A percentile compares a stretch with the other conserved stretches of the same genome.
These are phyloP conservation scores for Heptranchias perlo DNA, from an alignment of 2,113 vertebrate genomes.

Conservation along the genomic window DNA sequence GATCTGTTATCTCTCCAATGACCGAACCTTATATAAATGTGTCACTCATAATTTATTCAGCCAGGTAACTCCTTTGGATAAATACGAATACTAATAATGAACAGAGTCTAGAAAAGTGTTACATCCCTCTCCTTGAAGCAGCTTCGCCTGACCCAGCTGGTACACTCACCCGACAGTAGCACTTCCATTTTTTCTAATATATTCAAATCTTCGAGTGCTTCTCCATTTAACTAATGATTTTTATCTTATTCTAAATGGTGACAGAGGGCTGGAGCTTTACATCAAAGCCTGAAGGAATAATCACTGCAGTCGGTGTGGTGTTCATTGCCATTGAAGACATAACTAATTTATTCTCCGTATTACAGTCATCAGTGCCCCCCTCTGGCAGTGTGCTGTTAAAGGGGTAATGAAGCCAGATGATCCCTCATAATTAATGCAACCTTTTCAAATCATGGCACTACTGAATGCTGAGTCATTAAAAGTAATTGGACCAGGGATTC, in stretches of 20 bases:
- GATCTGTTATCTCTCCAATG: background rate
- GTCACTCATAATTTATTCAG: background rate
- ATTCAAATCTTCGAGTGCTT: background rate
- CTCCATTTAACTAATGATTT: background rate
- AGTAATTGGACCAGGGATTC: background rate
- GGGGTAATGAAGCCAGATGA: background rate
- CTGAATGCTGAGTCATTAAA: slow-evolving; percentile 15
- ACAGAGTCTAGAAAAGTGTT: background rate
- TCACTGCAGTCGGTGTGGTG: background rate
- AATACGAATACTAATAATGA: too few relatives aligned
- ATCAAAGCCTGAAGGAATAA: background rate
- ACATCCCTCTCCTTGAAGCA: background rate
- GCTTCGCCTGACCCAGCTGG: background rate
- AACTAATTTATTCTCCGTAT: slow-evolving; percentile 16
- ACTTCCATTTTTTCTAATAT: background rate
- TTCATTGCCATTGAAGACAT: background rate
- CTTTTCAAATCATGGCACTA: background rate
- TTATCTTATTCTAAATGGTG: background rate
- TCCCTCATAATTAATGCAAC: slow-evolving; percentile 13
- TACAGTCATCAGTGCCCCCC: background rate
- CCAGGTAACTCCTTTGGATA: background rate
- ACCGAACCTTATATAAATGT: background rate
- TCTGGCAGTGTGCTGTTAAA: slow-evolving; percentile 15
- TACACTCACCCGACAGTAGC: background rate
- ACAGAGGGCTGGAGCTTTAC: slow-evolving; percentile 7